Evolutionary conservation across 2,888 invertebrate genomes (phyloP).

Genomic region (Andrena chrysosceles): DNA sequence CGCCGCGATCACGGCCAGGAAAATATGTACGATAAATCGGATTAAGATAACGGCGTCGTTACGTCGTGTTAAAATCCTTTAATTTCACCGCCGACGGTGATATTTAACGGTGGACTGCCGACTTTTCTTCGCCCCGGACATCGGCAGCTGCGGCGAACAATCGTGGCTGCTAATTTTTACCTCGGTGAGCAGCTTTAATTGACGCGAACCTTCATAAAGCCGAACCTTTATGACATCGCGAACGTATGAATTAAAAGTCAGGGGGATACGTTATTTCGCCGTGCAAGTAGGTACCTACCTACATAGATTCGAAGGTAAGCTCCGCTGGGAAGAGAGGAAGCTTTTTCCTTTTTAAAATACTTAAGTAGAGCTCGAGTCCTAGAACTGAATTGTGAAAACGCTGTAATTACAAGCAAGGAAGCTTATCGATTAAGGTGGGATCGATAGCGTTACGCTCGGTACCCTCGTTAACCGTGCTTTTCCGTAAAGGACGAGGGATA

Average conservation of each 20-base stretch:
- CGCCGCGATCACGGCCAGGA: constrained; percentile 7
- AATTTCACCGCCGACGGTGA: constrained; percentile 16
- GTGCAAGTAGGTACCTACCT: neutral
- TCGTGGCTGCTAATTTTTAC: constrained; percentile 8
- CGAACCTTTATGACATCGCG: neutral
- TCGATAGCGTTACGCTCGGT: constrained; percentile 4
- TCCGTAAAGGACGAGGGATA: neutral
- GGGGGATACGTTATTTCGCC: neutral
- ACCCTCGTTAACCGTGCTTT: constrained; percentile 9
- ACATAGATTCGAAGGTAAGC: neutral
- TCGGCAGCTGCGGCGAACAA: neutral
- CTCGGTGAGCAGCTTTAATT: constrained; percentile 15
- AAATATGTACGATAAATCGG: constrained; percentile 62
- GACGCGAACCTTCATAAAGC: constrained; percentile 3
- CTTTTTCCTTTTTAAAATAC: neutral
- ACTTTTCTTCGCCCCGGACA: constrained; percentile 22
- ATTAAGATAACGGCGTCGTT: constrained; percentile 67
- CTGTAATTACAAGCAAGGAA: neutral
- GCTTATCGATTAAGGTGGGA: neutral
- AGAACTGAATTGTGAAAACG: neutral
- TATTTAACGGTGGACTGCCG: constrained; percentile 19
- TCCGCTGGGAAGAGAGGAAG: neutral
- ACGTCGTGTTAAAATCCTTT: constrained; percentile 52
- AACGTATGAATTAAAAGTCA: constrained; percentile 1
- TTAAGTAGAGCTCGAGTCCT: too few relatives aligned